phyloP scores from a whole-genome alignment of 2,888 invertebrate species.

The Ochropleura plecta region DNA sequence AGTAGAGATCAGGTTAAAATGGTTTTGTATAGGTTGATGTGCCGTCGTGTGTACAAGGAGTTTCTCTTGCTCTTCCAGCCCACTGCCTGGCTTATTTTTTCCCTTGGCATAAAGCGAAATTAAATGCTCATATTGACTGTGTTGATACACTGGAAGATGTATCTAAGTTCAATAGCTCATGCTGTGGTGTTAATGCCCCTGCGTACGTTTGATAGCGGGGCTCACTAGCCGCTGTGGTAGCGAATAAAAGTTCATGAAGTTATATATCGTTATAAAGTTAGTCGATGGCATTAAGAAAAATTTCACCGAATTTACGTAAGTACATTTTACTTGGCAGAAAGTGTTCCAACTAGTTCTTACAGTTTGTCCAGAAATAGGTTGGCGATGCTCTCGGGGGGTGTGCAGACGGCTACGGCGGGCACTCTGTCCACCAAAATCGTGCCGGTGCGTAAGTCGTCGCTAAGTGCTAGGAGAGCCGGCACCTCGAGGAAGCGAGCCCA shows the following conservation, averaged over 20 bases:
- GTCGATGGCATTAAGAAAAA: neutral
- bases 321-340: neutral
- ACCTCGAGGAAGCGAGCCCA: constrained; percentile 82
- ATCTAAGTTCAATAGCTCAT: neutral
- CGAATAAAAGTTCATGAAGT: neutral
- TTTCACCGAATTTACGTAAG: neutral
- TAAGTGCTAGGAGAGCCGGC: constrained; percentile 79
- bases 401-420: constrained; percentile 78
- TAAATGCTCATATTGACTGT: neutral
- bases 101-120: neutral
- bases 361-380: constrained; percentile 67
- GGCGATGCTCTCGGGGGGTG: constrained; percentile 71
- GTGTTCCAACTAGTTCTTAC: constrained; percentile 66
- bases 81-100: neutral
- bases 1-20: no score
- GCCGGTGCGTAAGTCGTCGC: constrained; percentile 67
- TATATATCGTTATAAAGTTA: neutral
- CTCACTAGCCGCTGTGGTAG: neutral
- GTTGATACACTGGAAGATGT: neutral
- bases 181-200: neutral
- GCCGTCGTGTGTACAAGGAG: no score
- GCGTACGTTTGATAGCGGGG: neutral
- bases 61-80: neutral
- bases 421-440: constrained; percentile 58
- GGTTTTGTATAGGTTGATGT: no score